A percentile compares a stretch with the other conserved stretches of the same genome.
Conservation (phyloP, 2,888 invertebrate genomes). For the Drosophila mulleri region DNA sequence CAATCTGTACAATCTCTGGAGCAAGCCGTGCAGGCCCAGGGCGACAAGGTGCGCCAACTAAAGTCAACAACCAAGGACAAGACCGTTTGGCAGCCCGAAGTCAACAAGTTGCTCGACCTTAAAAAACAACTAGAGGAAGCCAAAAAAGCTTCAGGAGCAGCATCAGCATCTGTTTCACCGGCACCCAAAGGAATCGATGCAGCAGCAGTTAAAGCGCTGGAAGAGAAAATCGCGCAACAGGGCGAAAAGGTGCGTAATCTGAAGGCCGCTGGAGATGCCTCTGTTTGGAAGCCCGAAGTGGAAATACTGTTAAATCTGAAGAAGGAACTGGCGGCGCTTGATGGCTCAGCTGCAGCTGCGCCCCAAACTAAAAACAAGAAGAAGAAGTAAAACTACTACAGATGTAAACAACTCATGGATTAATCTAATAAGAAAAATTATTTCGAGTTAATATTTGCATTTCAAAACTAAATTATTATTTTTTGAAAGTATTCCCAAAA, state of each 20-base stretch:
- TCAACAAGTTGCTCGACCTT: conserved; percentile 89
- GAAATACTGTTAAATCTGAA: conserved; percentile 90
- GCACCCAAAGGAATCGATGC: conserved; percentile 16
- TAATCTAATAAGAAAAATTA: conserved; percentile 56
- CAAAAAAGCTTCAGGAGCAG: conserved; percentile 25
- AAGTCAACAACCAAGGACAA: conserved; percentile 92
- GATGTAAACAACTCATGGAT: conserved; percentile 40
- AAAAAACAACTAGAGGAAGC: conserved; percentile 88
- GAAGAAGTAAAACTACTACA: conserved; percentile 75
- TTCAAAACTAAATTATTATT: conserved; percentile 53
- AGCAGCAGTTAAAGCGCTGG: conserved; percentile 85
- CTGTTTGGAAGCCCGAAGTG: conserved; percentile 92
- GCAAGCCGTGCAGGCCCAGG: conserved; percentile 87
- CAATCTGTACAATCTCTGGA: conserved; percentile 82
- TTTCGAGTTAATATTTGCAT: conserved; percentile 51
- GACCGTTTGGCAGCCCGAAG: conserved; percentile 91
- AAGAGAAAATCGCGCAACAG: conserved; percentile 88
- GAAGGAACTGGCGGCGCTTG: conserved; percentile 86
- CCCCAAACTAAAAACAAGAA: conserved; percentile 81
- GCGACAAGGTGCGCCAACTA: conserved; percentile 90
- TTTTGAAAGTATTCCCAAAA: conserved; percentile 57
- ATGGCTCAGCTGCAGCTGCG: conserved; percentile 68
- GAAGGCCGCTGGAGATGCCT: conserved; percentile 91
- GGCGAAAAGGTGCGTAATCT: conserved; percentile 91
- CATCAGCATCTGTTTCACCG: background rate